Percentiles rank a stretch among this genome's conserved stretches.
Conservation (phyloP, 2,797 vertebrate genomes). For the Lepilemur ruficaudatus region DNA sequence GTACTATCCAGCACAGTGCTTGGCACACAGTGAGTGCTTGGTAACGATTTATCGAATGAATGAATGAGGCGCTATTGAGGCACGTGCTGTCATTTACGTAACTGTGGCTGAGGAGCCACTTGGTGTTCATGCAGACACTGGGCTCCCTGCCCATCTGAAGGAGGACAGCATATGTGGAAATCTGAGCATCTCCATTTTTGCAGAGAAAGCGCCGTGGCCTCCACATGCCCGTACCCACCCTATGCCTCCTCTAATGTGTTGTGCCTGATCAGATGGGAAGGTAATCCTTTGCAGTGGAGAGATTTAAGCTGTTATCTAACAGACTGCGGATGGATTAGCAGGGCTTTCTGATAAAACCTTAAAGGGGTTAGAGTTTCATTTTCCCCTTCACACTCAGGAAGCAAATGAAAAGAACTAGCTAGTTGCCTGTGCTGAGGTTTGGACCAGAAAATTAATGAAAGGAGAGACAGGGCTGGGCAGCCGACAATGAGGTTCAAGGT, state of each 20-base stretch:
- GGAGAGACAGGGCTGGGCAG: not conserved
- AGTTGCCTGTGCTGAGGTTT: not conserved
- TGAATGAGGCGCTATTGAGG: not conserved
- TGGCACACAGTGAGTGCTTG: not conserved
- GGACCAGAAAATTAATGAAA: not conserved
- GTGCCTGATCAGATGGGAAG: not conserved
- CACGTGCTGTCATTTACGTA: not conserved
- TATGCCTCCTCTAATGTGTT: not conserved
- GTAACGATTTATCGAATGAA: not conserved
- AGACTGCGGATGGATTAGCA: conserved; percentile 52
- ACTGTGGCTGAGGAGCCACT: not conserved
- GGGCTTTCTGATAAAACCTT: conserved; percentile 55
- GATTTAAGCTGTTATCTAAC: conserved; percentile 35
- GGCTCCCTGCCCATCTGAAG: not conserved
- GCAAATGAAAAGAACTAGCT: not conserved
- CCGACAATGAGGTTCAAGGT: not conserved
- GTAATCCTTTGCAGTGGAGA: not conserved
- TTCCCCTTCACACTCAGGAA: not conserved
- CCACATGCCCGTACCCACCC: rapidly evolving
- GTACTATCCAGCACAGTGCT: not conserved
- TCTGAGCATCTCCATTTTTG: not conserved
- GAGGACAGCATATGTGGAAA: not conserved
- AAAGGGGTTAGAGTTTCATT: conserved; percentile 24
- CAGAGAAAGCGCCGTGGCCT: not conserved
- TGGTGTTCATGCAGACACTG: not conserved